Base-by-base conservation (phyloP, 1,140 invertebrate species). In the Hyles euphorbiae region DNA sequence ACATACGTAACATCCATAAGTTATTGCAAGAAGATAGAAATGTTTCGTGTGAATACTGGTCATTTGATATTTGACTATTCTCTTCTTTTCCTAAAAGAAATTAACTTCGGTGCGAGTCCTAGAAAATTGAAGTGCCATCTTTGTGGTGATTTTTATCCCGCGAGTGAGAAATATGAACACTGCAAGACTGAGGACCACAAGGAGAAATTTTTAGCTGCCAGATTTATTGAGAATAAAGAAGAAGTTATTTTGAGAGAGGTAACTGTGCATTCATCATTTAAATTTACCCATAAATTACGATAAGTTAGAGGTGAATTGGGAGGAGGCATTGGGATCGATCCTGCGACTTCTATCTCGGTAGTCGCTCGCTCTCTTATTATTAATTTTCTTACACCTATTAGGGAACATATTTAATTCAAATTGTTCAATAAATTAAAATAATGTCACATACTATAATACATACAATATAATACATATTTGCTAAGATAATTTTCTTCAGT, bases 241-340 rank as follows among this genome's bases (percentile, higher is more conserved):
- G 51, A 59, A 45, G 33, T 65, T 43, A 76, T 76, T 58, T 61
- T 81, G 33, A 69, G 81, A 69, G 60, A 78, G 65, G 81, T 81
- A 65, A 63, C 49, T 51, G 3, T 40, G n/a, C 33, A 46, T 32
- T 11, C 45, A 2, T 22, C 22, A 22, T 22, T 22, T 22, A 22
- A 22, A 2, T 22, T 22, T 22, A 22, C 22, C 22, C 22, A 22
- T 22, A 22, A 22, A 22, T 22, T 22, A 22, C 22, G 22, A 22
- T 22, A 22, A 22, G 22, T 22, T 22, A 22, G 22, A 22, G 22
- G 22, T 22, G 22, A 22, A 22, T 22, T 22, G 22, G 22, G 22
- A 22, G 22, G 22, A 22, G 22, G 22, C 22, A 22, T 22, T 22
- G 22, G 22, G 22, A 22, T 22, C 22, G 22, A 22, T 22, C 22